Evolutionary conservation across 2,888 invertebrate species (phyloP).

Genomic region (Callinectes sapidus): DNA sequence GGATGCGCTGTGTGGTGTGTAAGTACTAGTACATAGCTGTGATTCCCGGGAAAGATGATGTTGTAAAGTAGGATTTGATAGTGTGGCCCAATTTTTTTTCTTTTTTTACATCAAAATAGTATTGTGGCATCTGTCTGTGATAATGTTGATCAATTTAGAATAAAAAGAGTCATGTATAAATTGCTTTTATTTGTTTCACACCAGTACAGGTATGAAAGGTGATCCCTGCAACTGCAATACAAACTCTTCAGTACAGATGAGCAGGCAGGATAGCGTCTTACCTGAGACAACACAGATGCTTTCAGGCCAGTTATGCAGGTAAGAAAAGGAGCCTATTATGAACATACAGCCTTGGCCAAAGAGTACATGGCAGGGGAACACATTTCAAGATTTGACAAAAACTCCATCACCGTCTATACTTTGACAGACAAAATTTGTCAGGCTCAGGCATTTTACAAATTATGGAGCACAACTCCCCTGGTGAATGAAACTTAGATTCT

Average conservation of each 20-base stretch:
- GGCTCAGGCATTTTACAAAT: too few species aligned
- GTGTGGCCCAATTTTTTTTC: not conserved
- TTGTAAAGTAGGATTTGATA: not conserved
- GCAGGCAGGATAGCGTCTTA: not conserved
- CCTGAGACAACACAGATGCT: not conserved
- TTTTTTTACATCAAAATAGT: constrained; percentile 26
- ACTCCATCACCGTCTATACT: too few species aligned
- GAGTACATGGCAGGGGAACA: too few species aligned
- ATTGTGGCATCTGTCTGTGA: constrained; percentile 34
- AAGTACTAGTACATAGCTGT: not conserved
- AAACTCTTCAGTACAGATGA: not conserved
- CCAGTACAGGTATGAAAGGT: not conserved
- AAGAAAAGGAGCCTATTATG: not conserved
- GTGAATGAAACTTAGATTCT: too few species aligned
- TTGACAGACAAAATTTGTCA: too few species aligned
- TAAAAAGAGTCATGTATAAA: constrained; percentile 16
- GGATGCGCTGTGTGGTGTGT: not conserved
- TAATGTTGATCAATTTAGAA: constrained; percentile 16
- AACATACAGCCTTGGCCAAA: too few species aligned
- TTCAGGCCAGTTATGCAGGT: not conserved
- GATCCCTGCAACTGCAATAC: not conserved
- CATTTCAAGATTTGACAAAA: too few species aligned
- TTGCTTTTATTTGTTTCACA: not conserved
- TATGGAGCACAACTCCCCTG: too few species aligned
- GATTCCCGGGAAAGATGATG: not conserved